phyloP scores from a whole-genome alignment of 2,888 invertebrate genomes.

The Aradus depressus region DNA sequence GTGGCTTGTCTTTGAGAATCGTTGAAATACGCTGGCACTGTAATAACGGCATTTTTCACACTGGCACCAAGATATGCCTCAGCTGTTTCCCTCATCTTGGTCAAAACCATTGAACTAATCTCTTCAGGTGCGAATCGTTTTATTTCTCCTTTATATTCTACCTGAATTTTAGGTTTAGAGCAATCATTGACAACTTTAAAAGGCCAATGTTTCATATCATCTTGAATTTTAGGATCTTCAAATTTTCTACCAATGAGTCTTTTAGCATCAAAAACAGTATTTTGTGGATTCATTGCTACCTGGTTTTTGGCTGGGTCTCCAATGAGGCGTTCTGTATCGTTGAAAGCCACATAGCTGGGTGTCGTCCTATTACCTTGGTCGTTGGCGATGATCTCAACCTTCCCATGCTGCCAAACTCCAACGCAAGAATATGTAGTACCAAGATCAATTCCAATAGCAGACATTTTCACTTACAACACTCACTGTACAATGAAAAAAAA shows the following conservation, averaged over 20 bases:
- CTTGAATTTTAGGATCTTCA: conserved; percentile 59
- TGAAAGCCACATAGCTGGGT: conserved; percentile 62
- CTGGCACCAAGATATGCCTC: conserved; percentile 46
- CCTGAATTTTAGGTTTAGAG: conserved; percentile 55
- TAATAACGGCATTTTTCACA: conserved; percentile 61
- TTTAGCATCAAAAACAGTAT: conserved; percentile 71
- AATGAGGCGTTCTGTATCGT: conserved; percentile 43
- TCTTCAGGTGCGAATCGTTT: conserved; percentile 58
- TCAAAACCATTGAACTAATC: conserved; percentile 54
- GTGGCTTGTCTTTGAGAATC: conserved; percentile 56
- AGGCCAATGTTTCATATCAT: conserved; percentile 75
- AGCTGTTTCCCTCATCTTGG: conserved; percentile 53
- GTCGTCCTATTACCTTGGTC: conserved; percentile 73
- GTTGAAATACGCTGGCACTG: conserved; percentile 69
- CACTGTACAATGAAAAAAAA: not conserved
- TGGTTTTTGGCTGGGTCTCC: conserved; percentile 43
- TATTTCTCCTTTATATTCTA: conserved; percentile 51
- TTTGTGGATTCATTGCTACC: conserved; percentile 58
- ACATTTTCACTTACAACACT: conserved; percentile 47
- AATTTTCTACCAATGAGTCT: conserved; percentile 54
- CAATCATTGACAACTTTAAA: conserved; percentile 57
- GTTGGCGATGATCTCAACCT: conserved; percentile 66
- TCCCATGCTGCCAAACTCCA: conserved; percentile 68
- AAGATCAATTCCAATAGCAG: conserved; percentile 69
- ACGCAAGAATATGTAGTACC: conserved; percentile 82